Conservation (phyloP, 2,888 invertebrate genomes). For the Drosophila limbata region DNA sequence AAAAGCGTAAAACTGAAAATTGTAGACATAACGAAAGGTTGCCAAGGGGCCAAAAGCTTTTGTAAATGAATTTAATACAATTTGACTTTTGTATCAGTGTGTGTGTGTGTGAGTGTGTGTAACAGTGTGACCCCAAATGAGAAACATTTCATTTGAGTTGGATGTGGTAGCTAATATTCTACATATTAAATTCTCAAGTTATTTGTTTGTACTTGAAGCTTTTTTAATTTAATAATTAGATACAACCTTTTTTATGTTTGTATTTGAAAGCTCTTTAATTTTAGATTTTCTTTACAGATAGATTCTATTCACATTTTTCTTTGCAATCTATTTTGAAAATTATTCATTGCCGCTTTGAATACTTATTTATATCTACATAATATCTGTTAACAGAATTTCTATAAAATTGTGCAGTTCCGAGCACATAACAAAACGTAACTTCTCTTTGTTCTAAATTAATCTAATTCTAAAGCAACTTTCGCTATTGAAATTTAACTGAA, state of each 20-base stretch:
- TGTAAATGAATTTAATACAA: conserved; percentile 33
- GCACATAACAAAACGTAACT: too few species aligned
- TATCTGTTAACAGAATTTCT: too few species aligned
- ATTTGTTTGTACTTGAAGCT: too few species aligned
- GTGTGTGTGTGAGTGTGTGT: not conserved
- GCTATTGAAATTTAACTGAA: too few species aligned
- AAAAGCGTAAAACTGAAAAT: conserved; percentile 34
- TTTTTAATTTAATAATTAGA: not conserved
- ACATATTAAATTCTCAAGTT: conserved; percentile 2
- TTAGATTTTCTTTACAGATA: too few species aligned
- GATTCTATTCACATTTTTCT: not conserved
- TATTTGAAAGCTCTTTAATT: not conserved
- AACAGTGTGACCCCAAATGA: conserved; percentile 10
- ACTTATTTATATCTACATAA: too few species aligned
- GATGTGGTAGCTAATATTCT: not conserved
- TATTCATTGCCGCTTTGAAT: too few species aligned
- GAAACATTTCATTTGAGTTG: conserved; percentile 14
- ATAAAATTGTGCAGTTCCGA: too few species aligned
- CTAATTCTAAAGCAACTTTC: too few species aligned
- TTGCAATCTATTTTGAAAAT: too few species aligned
- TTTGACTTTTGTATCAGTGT: conserved; percentile 22
- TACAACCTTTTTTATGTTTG: not conserved
- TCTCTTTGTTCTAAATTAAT: too few species aligned
- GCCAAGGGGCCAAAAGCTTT: conserved; percentile 18
- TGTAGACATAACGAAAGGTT: conserved; percentile 48